Evolutionary conservation across 2,113 vertebrate species (phyloP), one percentile per base, ranked within the genome.

Genomic region (Ochotona princeps): DNA sequence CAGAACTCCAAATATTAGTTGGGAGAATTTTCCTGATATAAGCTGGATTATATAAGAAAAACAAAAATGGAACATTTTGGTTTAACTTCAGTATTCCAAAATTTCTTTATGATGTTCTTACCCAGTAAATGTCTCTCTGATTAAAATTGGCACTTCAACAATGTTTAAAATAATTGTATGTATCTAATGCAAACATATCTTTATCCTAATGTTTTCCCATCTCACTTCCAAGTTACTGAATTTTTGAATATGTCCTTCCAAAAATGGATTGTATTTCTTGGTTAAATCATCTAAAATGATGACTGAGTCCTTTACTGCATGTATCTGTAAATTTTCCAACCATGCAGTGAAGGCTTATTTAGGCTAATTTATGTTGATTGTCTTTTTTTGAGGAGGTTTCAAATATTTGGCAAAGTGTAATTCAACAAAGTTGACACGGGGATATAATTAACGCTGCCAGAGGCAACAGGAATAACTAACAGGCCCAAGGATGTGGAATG

Each of bases 371-470:
- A 78, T 84, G 35, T 63, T 89, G 20, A 78, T 78, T 72, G 75
- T 38, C 5, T 30, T 47, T 95, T 57, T 57, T 66, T 61, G 4
- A 26, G 72, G 38, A 87, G 78, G 83, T 83, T 87, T 49, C 87
- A 95, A 97, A 88, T 28, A 96, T 86, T 25, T 91, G 82, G 66
- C 73, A 92, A 94, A 97, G 72, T 70, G 89, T 66, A 95, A 91
- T 83, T 85, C 86, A 96, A 96, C 70, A 73, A 95, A 95, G 85
- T 82, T 28, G 15, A 96, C 85, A 92, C n/a, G 89, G 73, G 78
- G 76, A 79, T 72, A 35, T 66, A 96, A 97, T 83, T 96, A 92
- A 94, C 91, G 74, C 82, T 96, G 89, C 91, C 93, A n/a, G 35
- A 15, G 89, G 95, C 84, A 93, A 90, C 51, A 96, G 90, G 96